Evolutionary conservation across 1,140 invertebrate species (phyloP).

Genomic region (Octopus sinensis): DNA sequence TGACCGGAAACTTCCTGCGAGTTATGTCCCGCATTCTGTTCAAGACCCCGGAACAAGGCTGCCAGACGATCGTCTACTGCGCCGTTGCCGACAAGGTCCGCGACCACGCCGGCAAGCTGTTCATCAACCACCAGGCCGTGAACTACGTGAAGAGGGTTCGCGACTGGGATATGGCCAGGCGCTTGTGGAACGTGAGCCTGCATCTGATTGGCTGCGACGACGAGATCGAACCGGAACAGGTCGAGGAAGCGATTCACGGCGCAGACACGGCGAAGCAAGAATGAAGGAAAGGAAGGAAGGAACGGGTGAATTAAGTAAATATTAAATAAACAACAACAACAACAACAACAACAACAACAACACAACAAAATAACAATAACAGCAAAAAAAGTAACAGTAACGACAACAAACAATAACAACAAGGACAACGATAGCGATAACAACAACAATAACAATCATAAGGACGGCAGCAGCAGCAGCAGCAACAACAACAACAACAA

Average conservation of each 20-base stretch:
- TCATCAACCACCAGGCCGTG: conserved; percentile 41
- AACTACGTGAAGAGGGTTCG: conserved; percentile 34
- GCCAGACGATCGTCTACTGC: conserved; percentile 49
- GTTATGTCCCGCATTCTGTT: conserved; percentile 40
- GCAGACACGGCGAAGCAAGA: background rate
- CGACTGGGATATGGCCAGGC: conserved; percentile 34
- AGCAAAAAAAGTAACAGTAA: background rate
- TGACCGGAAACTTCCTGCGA: conserved; percentile 40
- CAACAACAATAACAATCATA: no score
- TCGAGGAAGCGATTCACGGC: conserved; percentile 15
- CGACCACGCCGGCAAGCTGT: conserved; percentile 44
- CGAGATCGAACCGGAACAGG: conserved; percentile 19
- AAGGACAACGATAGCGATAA: background rate
- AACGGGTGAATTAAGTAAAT: background rate
- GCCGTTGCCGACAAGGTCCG: conserved; percentile 43
- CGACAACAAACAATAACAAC: background rate
- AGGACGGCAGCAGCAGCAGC: no score
- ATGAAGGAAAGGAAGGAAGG: background rate
- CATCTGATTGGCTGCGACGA: conserved; percentile 38
- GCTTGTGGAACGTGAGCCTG: conserved; percentile 45
- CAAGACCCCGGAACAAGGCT: conserved; percentile 48
- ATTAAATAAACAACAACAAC: background rate
- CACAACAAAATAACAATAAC: background rate
- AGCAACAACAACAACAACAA: no score
- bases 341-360: background rate